Conservation (phyloP, 1,140 invertebrate genomes). For the Neelides sp. region DNA sequence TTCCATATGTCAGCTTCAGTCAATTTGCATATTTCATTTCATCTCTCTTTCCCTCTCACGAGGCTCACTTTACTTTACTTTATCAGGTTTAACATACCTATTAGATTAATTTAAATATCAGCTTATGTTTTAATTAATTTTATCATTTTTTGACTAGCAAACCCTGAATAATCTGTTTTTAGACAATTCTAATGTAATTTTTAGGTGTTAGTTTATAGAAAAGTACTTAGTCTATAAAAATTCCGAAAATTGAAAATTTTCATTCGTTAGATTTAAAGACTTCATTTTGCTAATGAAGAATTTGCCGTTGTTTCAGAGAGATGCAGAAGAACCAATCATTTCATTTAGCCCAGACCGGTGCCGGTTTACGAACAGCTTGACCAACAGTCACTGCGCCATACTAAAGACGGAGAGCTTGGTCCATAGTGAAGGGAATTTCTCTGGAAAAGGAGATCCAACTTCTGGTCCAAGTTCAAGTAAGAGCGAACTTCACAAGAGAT, state of each 20-base stretch:
- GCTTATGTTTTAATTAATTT: no score
- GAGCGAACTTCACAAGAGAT: neutral
- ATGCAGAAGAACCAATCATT: constrained; percentile 18
- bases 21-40: no score
- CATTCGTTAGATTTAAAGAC: neutral
- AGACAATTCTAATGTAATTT: no score
- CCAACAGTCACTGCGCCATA: no score
- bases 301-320: neutral
- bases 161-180: no score
- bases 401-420: neutral
- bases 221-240: neutral
- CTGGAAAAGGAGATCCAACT: neutral
- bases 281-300: neutral
- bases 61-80: no score
- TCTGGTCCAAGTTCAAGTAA: neutral
- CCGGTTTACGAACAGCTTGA: constrained; percentile 3
- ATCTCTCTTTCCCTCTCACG: no score
- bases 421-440: neutral
- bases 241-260: neutral
- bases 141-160: no score
- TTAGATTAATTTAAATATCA: no score
- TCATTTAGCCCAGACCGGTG: constrained; percentile 22
- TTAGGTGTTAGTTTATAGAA: no score
- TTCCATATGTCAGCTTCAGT: no score
- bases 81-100: no score